Evolutionary conservation across 2,113 vertebrate genomes (phyloP).

Genomic region (Pluvianellus socialis): DNA sequence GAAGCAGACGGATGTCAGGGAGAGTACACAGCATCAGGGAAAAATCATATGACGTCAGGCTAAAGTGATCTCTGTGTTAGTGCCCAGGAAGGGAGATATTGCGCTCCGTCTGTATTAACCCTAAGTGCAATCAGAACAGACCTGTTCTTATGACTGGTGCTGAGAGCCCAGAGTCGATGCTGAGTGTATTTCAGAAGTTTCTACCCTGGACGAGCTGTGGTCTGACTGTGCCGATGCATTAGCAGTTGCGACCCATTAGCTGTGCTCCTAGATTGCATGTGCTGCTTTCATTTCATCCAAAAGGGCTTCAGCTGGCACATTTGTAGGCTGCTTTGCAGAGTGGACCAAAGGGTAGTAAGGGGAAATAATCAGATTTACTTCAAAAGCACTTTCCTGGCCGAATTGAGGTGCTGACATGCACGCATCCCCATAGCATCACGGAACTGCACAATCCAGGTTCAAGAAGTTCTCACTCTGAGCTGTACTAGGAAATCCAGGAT

Average conservation of each 20-base stretch:
- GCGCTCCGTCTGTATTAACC: background rate
- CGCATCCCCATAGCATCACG: fast-evolving
- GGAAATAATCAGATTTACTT: background rate
- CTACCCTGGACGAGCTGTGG: background rate
- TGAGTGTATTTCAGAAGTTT: background rate
- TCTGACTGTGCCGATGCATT: background rate
- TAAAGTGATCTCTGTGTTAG: background rate
- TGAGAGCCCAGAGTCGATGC: background rate
- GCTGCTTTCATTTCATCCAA: background rate
- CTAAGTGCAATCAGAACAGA: background rate
- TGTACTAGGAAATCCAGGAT: background rate
- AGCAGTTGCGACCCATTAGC: background rate
- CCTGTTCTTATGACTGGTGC: background rate
- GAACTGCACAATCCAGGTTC: background rate
- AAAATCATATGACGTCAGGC: background rate
- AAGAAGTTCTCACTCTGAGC: background rate
- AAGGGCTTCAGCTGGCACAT: background rate
- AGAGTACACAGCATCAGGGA: background rate
- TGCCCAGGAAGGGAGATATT: background rate
- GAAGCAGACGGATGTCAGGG: background rate
- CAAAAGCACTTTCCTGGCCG: background rate
- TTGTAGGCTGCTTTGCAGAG: background rate
- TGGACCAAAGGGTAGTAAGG: background rate
- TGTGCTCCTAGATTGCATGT: background rate
- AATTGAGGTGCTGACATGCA: background rate